Conservation (phyloP, 2,113 vertebrate genomes). For the Drymodes brunneopygia region DNA sequence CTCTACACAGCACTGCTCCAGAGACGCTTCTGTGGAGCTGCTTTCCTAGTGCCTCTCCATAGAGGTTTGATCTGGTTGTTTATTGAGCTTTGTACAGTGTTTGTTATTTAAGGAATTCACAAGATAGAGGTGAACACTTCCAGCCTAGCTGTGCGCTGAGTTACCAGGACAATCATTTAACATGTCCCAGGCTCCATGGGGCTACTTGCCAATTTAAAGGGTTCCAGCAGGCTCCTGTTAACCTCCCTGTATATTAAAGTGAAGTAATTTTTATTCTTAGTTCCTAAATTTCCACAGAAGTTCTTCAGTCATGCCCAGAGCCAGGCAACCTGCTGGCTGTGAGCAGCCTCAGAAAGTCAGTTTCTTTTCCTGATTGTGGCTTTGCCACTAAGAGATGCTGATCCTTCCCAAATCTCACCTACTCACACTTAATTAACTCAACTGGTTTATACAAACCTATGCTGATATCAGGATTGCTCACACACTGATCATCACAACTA, state of each 20-base stretch:
- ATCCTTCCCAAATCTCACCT: background rate
- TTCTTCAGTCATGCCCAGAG: background rate
- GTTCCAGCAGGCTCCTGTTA: background rate
- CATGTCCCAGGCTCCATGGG: background rate
- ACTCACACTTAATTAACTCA: background rate
- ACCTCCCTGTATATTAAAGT: background rate
- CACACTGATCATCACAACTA: background rate
- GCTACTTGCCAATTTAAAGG: slow-evolving; percentile 1
- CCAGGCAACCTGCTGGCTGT: background rate
- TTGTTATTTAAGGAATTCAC: slow-evolving; percentile 38
- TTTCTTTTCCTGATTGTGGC: background rate
- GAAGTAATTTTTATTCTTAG: background rate
- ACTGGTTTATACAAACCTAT: background rate
- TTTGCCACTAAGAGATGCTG: background rate
- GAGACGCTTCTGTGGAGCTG: background rate
- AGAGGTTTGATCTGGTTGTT: background rate
- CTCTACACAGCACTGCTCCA: background rate
- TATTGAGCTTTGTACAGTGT: slow-evolving; percentile 3
- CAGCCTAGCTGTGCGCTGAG: background rate
- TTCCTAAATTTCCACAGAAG: slow-evolving; percentile 3
- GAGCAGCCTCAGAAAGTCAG: background rate
- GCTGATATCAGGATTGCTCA: background rate
- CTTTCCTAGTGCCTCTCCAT: background rate
- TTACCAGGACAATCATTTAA: background rate
- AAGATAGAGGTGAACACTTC: slow-evolving; percentile 10